Evolutionary conservation across 2,888 invertebrate genomes (phyloP).

Genomic region (Taenaris catops): DNA sequence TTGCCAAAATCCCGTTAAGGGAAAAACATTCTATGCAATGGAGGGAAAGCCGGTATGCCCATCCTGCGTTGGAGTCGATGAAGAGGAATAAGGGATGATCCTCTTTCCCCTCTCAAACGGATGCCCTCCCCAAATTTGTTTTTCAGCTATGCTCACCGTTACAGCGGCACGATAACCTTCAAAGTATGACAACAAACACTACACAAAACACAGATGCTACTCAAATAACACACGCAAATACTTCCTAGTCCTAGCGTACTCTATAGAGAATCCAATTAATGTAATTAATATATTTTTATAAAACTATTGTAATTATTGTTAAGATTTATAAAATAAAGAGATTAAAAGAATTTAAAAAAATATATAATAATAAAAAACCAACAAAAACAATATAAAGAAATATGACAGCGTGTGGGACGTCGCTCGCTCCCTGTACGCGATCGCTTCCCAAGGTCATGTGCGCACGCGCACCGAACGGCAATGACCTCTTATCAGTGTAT

Average conservation of each 20-base stretch:
- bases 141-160: conserved; percentile 73
- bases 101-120: conserved; percentile 40
- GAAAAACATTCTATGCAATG: conserved; percentile 98
- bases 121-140: conserved; percentile 66
- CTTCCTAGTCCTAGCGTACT: conserved; percentile 47
- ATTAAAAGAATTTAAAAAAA: conserved; percentile 51
- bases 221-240: conserved; percentile 40
- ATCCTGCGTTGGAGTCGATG: conserved; percentile 94
- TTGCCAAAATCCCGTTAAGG: conserved; percentile 95
- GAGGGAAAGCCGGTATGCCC: conserved; percentile 98
- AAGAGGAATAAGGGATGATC: conserved; percentile 83
- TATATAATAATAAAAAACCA: conserved; percentile 33
- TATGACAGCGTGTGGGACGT: conserved; percentile 25
- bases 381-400: conserved; percentile 20
- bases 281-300: conserved; percentile 71
- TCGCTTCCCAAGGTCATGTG: conserved; percentile 50
- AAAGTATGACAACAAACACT: conserved; percentile 25
- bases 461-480: conserved; percentile 48
- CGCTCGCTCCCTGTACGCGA: conserved; percentile 21
- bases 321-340: conserved; percentile 78
- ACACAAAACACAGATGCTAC: conserved; percentile 33
- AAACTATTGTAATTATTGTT: conserved; percentile 63
- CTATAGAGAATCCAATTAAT: conserved; percentile 52
- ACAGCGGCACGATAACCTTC: conserved; percentile 36
- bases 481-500: conserved; percentile 60